Evolutionary conservation across 1,140 invertebrate species (phyloP).

Genomic region (Anoplophora glabripennis): DNA sequence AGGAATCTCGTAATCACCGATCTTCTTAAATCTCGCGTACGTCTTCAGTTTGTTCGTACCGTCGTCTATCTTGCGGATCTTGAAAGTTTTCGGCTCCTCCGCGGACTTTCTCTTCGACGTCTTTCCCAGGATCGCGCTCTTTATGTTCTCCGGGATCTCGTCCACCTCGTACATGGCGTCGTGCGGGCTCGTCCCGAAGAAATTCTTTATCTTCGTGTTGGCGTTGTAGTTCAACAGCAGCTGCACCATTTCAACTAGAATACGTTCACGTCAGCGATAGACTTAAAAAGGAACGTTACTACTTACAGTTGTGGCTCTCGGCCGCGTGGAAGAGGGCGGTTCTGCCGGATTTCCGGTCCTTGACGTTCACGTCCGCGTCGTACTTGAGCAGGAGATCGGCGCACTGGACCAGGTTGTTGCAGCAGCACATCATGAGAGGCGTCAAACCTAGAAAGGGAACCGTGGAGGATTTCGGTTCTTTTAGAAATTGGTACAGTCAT

Average conservation of each 20-base stretch:
- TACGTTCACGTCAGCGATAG: background rate
- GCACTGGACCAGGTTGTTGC: constrained; percentile 25
- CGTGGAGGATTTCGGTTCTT: background rate
- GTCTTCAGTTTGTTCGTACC: constrained; percentile 22
- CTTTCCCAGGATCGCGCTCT: constrained; percentile 34
- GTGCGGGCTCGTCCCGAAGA: constrained; percentile 41
- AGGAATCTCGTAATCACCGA: background rate
- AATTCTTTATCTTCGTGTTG: constrained; percentile 40
- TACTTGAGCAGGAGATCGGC: constrained; percentile 28
- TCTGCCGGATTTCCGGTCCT: constrained; percentile 38
- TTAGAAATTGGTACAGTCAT: background rate
- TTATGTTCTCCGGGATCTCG: constrained; percentile 34
- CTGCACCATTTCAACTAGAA: constrained; percentile 36
- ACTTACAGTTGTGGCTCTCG: constrained; percentile 37
- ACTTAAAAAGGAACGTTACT: background rate
- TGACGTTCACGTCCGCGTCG: constrained; percentile 33
- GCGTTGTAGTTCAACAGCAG: constrained; percentile 31
- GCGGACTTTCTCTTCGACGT: constrained; percentile 21
- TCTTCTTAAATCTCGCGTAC: constrained; percentile 23
- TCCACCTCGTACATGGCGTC: constrained; percentile 44
- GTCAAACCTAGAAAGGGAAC: constrained; percentile 34
- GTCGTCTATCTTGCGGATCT: constrained; percentile 14
- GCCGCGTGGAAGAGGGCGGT: constrained; percentile 42
- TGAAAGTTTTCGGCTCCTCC: constrained; percentile 18
- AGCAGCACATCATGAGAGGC: constrained; percentile 37